phyloP scores from a whole-genome alignment of 1,140 invertebrate genomes.

The Musca vetustissima region DNA sequence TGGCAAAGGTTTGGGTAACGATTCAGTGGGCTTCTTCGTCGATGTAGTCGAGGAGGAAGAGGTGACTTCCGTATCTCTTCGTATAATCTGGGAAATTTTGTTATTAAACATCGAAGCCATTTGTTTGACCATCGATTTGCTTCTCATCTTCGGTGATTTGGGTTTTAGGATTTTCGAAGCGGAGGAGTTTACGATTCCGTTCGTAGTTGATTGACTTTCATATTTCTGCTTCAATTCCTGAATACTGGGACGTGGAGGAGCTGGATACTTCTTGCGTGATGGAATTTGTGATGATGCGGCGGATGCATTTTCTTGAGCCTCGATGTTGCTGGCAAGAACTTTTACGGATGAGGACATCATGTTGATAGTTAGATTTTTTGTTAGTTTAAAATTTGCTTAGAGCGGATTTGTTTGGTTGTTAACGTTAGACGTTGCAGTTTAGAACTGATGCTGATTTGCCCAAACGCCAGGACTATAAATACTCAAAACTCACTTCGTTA shows the following conservation, averaged over 20 bases:
- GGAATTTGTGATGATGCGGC: not conserved
- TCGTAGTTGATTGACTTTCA: not conserved
- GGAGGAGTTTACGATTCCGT: too few relatives aligned
- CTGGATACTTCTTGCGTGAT: conserved; percentile 25
- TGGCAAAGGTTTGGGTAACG: conserved; percentile 29
- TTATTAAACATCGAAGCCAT: conserved; percentile 48
- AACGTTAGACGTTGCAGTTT: conserved; percentile 17
- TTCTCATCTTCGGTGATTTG: conserved; percentile 16
- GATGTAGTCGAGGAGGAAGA: too few relatives aligned
- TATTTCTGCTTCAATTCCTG: not conserved
- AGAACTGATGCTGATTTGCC: not conserved
- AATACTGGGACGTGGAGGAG: conserved; percentile 25
- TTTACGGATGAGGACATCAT: not conserved
- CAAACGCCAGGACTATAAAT: not conserved
- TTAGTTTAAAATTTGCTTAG: not conserved
- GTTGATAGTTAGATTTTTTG: not conserved
- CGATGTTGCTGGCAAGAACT: not conserved
- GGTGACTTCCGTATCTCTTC: conserved; percentile 21
- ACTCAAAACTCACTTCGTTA: not conserved
- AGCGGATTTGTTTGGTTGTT: too few relatives aligned
- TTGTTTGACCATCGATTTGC: conserved; percentile 41
- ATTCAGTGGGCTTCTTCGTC: too few relatives aligned
- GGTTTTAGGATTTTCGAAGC: not conserved
- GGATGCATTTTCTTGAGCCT: not conserved
- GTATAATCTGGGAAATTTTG: conserved; percentile 40